phyloP scores from a whole-genome alignment of 2,888 invertebrate genomes.

The Caenorhabditis zanzibari region DNA sequence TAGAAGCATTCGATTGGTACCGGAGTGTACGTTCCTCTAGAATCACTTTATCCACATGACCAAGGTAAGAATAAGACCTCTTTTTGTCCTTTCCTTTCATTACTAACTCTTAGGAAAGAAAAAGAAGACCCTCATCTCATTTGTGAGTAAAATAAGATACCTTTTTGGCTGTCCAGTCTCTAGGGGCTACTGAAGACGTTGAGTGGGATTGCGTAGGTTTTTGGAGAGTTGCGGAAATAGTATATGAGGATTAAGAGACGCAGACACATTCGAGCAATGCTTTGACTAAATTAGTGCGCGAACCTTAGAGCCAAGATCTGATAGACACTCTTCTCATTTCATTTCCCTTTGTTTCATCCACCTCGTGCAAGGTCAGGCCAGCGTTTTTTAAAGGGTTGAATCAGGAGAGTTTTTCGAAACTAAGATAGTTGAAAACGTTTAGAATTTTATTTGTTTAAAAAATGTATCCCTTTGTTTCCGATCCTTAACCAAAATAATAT shows the following conservation, averaged over 20 bases:
- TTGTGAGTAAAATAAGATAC: constrained; percentile 63
- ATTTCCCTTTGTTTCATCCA: background rate
- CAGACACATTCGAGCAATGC: constrained; percentile 30
- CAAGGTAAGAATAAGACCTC: constrained; percentile 39
- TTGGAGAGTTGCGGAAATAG: constrained; percentile 17
- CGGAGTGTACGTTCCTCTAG: constrained; percentile 52
- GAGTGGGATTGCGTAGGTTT: constrained; percentile 57
- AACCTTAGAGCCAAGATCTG: constrained; percentile 57
- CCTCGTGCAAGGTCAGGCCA: background rate
- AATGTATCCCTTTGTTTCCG: no score
- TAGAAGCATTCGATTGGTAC: constrained; percentile 54
- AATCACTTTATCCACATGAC: constrained; percentile 60
- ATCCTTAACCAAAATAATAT: no score
- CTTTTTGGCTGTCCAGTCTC: constrained; percentile 55
- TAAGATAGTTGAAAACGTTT: no score
- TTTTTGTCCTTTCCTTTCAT: constrained; percentile 2
- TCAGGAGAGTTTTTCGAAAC: background rate
- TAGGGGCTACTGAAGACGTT: constrained; percentile 63
- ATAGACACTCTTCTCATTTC: constrained; percentile 29
- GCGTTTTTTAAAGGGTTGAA: background rate
- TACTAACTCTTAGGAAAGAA: background rate
- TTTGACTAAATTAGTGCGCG: constrained; percentile 63
- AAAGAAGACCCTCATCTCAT: constrained; percentile 48
- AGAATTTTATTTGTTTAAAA: no score
- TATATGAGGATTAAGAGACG: constrained; percentile 24